Evolutionary conservation across 2,113 vertebrate genomes (phyloP).

Genomic region (Notothenia coriiceps): DNA sequence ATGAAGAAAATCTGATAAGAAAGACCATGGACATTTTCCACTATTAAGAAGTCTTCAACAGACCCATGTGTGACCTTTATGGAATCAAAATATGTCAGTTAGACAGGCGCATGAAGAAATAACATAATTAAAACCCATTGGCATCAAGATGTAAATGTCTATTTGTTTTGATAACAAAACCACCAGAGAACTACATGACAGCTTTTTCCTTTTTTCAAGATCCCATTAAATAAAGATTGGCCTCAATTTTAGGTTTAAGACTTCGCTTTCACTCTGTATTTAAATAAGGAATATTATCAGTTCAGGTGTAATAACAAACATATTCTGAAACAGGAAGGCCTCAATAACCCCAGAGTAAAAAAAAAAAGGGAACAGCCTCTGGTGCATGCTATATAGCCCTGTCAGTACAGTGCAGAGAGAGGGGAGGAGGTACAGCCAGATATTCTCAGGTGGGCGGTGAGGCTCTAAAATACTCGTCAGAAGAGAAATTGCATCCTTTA

Average conservation of each 20-base stretch:
- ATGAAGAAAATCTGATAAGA: conserved; percentile 13
- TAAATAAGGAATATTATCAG: conserved; percentile 49
- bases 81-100: not conserved
- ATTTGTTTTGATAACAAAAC: conserved; percentile 20
- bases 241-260: not conserved
- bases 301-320: conserved; percentile 63
- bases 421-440: conserved; percentile 11
- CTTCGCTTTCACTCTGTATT: conserved; percentile 38
- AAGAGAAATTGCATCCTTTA: conserved; percentile 44
- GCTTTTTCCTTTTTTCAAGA: conserved; percentile 4
- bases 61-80: not conserved
- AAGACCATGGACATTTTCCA: not conserved
- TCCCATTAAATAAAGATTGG: conserved; percentile 24
- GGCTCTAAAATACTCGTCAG: conserved; percentile 43
- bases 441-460: conserved; percentile 22
- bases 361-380: conserved; percentile 45
- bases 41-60: conserved; percentile 1
- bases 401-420: conserved; percentile 12
- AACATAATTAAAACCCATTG: conserved; percentile 7
- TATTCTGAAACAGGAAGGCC: conserved; percentile 59
- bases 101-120: conserved; percentile 23
- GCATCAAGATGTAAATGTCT: conserved; percentile 3
- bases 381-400: conserved; percentile 29
- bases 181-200: not conserved
- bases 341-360: conserved; percentile 36